Evolutionary conservation across 2,888 invertebrate genomes (phyloP).

Genomic region (Noctua pronuba): DNA sequence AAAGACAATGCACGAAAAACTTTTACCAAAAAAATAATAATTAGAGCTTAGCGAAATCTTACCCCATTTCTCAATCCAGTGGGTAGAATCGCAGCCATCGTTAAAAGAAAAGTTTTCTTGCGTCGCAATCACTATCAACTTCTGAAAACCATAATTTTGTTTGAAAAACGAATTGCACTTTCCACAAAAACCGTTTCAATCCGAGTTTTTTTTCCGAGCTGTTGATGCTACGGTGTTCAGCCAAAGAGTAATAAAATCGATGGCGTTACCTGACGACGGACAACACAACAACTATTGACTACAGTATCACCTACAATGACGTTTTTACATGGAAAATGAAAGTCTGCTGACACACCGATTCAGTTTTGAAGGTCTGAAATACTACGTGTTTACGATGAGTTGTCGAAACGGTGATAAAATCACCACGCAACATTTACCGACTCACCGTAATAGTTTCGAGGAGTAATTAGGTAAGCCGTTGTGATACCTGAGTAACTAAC

Average conservation of each 20-base stretch:
- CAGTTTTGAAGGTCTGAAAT: slow-evolving; percentile 49
- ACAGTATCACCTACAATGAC: slow-evolving; percentile 53
- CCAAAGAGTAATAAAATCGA: slow-evolving; percentile 79
- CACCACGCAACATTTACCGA: slow-evolving; percentile 11
- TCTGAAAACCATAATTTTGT: slow-evolving; percentile 45
- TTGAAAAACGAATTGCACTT: slow-evolving; percentile 19
- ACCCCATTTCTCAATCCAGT: slow-evolving; percentile 83
- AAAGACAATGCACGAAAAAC: slow-evolving; percentile 12
- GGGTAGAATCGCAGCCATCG: slow-evolving; percentile 85
- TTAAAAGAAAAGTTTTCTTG: slow-evolving; percentile 23
- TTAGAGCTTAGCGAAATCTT: slow-evolving; percentile 48
- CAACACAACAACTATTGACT: slow-evolving; percentile 71
- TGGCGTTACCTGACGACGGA: slow-evolving; percentile 86
- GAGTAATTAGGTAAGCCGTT: slow-evolving; percentile 25
- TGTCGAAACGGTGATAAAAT: slow-evolving; percentile 42
- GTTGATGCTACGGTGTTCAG: slow-evolving; percentile 49
- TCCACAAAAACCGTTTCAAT: not conserved
- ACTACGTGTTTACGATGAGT: slow-evolving; percentile 42
- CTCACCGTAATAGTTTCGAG: slow-evolving; percentile 17
- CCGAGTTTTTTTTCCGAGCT: slow-evolving; percentile 14
- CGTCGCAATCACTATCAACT: slow-evolving; percentile 35
- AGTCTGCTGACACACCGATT: slow-evolving; percentile 48
- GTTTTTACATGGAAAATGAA: slow-evolving; percentile 49
- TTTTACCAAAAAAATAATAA: not conserved
- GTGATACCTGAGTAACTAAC: not conserved